Evolutionary conservation across 64 coral and sea anemone genomes (phyloP).

Genomic region (Pocillopora verrucosa): DNA sequence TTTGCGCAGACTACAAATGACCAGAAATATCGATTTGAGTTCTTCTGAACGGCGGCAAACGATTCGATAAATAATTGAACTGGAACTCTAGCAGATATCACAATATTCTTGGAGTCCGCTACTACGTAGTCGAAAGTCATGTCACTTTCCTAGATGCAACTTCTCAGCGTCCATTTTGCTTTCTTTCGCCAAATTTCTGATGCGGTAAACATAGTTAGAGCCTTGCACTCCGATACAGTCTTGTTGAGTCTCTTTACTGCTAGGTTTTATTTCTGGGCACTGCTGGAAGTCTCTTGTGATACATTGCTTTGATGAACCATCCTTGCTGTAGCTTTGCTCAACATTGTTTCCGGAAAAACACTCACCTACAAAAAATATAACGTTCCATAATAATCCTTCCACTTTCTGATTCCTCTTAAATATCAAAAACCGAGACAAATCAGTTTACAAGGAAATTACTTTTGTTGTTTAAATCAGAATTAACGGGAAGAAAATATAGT

Average conservation of each 20-base stretch:
- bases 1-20: too few relatives aligned
- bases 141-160: not conserved
- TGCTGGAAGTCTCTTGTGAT: constrained; percentile 27
- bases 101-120: too few relatives aligned
- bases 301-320: constrained; percentile 35
- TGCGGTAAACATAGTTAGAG: constrained; percentile 30
- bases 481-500: too few relatives aligned
- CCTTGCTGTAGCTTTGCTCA: not conserved
- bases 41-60: too few relatives aligned
- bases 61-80: too few relatives aligned
- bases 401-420: not conserved
- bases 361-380: constrained; percentile 23
- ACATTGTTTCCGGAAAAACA: constrained; percentile 12
- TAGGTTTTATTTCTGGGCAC: not conserved
- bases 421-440: too few relatives aligned
- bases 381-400: not conserved
- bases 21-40: too few relatives aligned
- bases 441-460: too few relatives aligned
- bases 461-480: too few relatives aligned
- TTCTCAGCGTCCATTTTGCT: not conserved
- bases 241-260: not conserved
- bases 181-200: not conserved
- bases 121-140: too few relatives aligned
- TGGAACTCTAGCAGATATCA: too few relatives aligned
- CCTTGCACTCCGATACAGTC: constrained; percentile 22